These are phyloP conservation scores for Eidolon dupreanum DNA, from an alignment of 2,797 vertebrate species.

Conservation along the genomic window DNA sequence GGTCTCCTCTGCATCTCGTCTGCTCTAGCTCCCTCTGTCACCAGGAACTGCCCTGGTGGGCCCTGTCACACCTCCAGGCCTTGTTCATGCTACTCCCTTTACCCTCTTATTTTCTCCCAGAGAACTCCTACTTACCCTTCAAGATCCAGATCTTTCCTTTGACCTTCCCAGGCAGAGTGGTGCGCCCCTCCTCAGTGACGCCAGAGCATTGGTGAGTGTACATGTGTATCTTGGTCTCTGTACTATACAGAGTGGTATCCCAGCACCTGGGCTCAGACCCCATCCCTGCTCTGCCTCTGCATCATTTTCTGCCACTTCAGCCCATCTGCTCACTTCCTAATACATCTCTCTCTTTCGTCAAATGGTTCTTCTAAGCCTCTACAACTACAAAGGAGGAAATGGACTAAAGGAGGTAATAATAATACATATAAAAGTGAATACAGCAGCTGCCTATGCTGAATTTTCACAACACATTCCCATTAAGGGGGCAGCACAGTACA, in stretches of 20 bases:
- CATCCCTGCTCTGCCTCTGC: not conserved
- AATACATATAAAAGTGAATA: not conserved
- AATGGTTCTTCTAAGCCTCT: not conserved
- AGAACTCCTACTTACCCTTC: not conserved
- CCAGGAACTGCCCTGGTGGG: not conserved
- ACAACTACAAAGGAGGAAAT: not conserved
- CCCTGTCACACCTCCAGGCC: not conserved
- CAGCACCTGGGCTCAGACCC: not conserved
- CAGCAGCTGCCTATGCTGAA: not conserved
- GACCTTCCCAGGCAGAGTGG: not conserved
- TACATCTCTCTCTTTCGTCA: not conserved
- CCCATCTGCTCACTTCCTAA: not conserved
- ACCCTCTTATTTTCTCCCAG: not conserved
- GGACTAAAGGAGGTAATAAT: not conserved
- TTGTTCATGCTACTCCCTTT: not conserved
- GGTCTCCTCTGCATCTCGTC: not conserved
- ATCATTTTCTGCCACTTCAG: not conserved
- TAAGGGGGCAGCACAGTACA: not conserved
- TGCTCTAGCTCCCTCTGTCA: not conserved
- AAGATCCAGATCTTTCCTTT: slow-evolving; percentile 5
- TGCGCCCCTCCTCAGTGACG: not conserved
- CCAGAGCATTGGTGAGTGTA: not conserved
- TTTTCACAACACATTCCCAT: not conserved
- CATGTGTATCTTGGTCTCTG: not conserved
- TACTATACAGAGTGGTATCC: no score